These are phyloP conservation scores for Pristionchus japonicus DNA, from an alignment of 2,888 invertebrate genomes.

Conservation along the genomic window DNA sequence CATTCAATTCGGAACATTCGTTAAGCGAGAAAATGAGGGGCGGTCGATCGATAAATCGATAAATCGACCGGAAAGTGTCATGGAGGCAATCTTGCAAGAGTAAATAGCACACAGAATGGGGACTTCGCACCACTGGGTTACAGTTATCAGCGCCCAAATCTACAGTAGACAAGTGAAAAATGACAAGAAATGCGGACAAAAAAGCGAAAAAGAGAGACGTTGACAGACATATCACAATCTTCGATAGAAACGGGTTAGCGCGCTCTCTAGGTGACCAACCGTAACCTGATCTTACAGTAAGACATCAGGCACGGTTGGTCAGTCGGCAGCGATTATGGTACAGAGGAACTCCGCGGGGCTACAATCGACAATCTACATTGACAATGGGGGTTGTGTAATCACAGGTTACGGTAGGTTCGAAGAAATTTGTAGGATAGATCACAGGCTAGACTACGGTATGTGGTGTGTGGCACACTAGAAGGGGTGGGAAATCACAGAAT, in stretches of 20 bases:
- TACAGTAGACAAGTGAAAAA: background rate
- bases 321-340: background rate
- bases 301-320: background rate
- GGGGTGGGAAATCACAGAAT: constrained; percentile 33
- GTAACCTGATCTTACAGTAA: background rate
- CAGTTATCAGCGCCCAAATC: background rate
- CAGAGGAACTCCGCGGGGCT: background rate
- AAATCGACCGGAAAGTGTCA: background rate
- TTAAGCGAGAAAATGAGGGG: background rate
- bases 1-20: constrained; percentile 39
- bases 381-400: background rate
- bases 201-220: constrained; percentile 22
- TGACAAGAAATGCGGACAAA: background rate
- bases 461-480: constrained; percentile 21
- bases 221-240: constrained; percentile 43
- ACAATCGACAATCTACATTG: constrained; percentile 25
- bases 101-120: background rate
- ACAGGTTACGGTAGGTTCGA: constrained; percentile 19
- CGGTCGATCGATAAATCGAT: background rate
- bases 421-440: background rate
- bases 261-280: constrained; percentile 8
- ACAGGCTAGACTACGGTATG: constrained; percentile 38
- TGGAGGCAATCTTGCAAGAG: constrained; percentile 23
- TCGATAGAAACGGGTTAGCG: constrained; percentile 27
- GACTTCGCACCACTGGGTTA: background rate